Conservation (phyloP, 1,140 invertebrate species). For the Nasonia giraulti region DNA sequence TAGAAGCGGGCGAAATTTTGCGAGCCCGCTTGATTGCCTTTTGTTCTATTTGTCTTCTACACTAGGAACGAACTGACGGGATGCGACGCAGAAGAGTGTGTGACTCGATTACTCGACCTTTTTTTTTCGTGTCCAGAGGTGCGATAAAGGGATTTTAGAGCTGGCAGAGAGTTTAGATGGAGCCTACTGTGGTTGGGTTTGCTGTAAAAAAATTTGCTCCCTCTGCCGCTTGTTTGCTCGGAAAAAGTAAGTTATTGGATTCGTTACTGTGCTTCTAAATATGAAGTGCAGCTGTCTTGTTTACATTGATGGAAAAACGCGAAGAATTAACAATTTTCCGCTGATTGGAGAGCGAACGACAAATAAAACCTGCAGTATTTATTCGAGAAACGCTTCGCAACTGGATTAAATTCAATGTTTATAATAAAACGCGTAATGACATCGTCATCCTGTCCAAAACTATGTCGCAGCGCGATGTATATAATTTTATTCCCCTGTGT, state of each 20-base stretch:
- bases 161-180: too few species aligned
- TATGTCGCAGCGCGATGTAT: not conserved
- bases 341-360: not conserved
- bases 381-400: not conserved
- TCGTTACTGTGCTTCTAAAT: not conserved
- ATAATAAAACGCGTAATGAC: not conserved
- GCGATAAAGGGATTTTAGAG: not conserved
- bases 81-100: not conserved
- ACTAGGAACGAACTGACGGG: not conserved
- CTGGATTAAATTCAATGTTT: not conserved
- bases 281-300: not conserved
- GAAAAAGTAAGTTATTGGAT: not conserved
- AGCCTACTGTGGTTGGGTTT: too few species aligned
- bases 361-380: not conserved
- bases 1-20: not conserved
- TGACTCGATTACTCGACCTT: not conserved
- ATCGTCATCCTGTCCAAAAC: not conserved
- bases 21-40: not conserved
- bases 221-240: not conserved
- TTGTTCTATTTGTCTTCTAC: constrained; percentile 16
- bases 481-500: not conserved
- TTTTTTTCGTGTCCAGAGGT: not conserved
- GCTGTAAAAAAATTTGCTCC: not conserved
- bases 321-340: not conserved
- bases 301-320: too few species aligned